Evolutionary conservation across 37 sponge, comb jelly and placozoan genomes (phyloP).

Genomic region (Beroe ovata): DNA sequence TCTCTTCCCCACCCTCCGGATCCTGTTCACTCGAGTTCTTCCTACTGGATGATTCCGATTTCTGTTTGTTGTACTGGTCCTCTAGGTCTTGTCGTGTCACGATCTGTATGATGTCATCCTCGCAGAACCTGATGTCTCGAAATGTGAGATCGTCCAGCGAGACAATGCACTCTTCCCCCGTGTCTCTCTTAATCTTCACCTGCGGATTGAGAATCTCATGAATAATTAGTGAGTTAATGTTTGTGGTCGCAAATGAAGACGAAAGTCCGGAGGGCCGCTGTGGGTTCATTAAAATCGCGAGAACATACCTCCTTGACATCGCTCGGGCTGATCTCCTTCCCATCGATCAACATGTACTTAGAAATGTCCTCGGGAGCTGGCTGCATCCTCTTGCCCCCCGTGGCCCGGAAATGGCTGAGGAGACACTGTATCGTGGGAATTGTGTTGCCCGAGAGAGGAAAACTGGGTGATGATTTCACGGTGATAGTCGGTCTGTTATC

Average conservation of each 20-base stretch:
- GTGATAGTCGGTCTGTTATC: constrained; percentile 44
- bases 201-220: too few species aligned
- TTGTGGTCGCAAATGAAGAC: too few species aligned
- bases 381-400: neutral
- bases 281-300: too few species aligned
- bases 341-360: constrained; percentile 4
- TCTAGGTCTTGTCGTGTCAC: constrained; percentile 34
- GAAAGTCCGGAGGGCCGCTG: too few species aligned
- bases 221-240: too few species aligned
- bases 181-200: constrained; percentile 53
- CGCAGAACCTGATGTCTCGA: constrained; percentile 25
- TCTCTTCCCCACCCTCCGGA: neutral
- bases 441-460: constrained; percentile 1
- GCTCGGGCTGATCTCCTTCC: constrained; percentile 1
- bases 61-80: constrained; percentile 36
- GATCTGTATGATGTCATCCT: constrained; percentile 49
- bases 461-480: constrained; percentile 8
- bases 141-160: constrained; percentile 37
- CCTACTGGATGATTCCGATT: constrained; percentile 19
- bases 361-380: neutral
- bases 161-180: constrained; percentile 41
- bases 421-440: constrained; percentile 17
- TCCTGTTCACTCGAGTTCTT: constrained; percentile 18
- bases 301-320: constrained; percentile 42
- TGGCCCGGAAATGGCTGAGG: constrained; percentile 25